Percentiles rank a stretch among this genome's conserved stretches.
phyloP scores from a whole-genome alignment of 2,888 invertebrate species.

The Lamellibrachia satsuma region DNA sequence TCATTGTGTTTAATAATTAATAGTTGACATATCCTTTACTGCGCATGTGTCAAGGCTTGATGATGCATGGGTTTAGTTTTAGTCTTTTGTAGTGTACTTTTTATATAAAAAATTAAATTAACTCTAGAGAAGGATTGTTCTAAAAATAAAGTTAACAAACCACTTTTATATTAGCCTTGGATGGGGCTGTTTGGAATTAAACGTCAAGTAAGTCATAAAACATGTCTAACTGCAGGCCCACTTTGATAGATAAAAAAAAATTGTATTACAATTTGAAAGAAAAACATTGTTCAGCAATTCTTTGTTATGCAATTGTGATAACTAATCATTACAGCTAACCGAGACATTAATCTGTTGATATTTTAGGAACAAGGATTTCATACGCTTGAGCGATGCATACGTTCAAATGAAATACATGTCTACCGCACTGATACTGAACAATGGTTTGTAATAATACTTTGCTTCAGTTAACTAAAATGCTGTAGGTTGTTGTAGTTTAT shows the following conservation, averaged over 20 bases:
- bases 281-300: not conserved
- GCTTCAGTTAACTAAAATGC: not conserved
- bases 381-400: slow-evolving; percentile 44
- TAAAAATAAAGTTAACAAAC: too few relatives aligned
- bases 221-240: too few relatives aligned
- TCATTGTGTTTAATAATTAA: too few relatives aligned
- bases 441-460: slow-evolving; percentile 48
- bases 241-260: not conserved
- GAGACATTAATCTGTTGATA: not conserved
- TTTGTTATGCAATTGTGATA: not conserved
- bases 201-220: too few relatives aligned
- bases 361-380: slow-evolving; percentile 17
- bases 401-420: slow-evolving; percentile 52
- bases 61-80: too few relatives aligned
- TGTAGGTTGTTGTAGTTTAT: not conserved
- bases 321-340: not conserved
- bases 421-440: slow-evolving; percentile 53
- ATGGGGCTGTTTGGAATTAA: too few relatives aligned
- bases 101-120: too few relatives aligned
- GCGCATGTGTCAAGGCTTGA: too few relatives aligned
- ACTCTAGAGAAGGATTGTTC: too few relatives aligned
- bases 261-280: not conserved
- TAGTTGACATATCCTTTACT: too few relatives aligned
- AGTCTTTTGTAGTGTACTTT: too few relatives aligned
- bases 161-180: too few relatives aligned